phyloP scores from a whole-genome alignment of 2,113 vertebrate species.

The Polypterus senegalus region DNA sequence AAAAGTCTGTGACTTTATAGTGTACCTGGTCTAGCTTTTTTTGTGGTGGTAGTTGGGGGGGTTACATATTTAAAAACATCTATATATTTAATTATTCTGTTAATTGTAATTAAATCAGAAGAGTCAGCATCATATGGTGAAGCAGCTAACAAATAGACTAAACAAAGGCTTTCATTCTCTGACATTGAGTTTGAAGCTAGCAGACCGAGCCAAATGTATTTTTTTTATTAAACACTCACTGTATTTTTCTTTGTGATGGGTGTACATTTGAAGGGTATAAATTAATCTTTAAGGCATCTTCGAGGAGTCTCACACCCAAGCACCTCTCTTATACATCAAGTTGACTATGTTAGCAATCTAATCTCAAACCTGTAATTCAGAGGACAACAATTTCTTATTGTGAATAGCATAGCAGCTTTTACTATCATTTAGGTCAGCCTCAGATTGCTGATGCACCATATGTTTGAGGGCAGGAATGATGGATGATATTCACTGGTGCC shows the following conservation, averaged over 20 bases:
- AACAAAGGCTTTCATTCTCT: too few relatives aligned
- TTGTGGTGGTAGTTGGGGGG: too few relatives aligned
- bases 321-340: slow-evolving; percentile 53
- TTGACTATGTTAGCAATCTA: slow-evolving; percentile 56
- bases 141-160: too few relatives aligned
- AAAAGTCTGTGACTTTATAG: too few relatives aligned
- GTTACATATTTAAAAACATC: too few relatives aligned
- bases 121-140: too few relatives aligned
- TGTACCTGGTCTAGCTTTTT: too few relatives aligned
- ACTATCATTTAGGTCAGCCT: slow-evolving; percentile 53
- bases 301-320: slow-evolving; percentile 41
- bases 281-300: slow-evolving; percentile 55
- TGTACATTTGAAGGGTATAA: slow-evolving; percentile 50
- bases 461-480: slow-evolving; percentile 74
- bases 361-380: slow-evolving; percentile 63
- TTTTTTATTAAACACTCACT: too few relatives aligned
- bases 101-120: too few relatives aligned
- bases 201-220: too few relatives aligned
- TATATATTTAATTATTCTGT: too few relatives aligned
- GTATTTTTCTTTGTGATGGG: slow-evolving; percentile 51
- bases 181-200: too few relatives aligned
- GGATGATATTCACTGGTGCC: slow-evolving; percentile 72
- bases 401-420: slow-evolving; percentile 49
- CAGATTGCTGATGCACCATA: slow-evolving; percentile 74
- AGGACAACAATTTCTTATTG: slow-evolving; percentile 58